Percentiles rank a stretch among this genome's conserved stretches.
phyloP scores from a whole-genome alignment of 2,888 invertebrate species.

The Parascotia fuliginaria region DNA sequence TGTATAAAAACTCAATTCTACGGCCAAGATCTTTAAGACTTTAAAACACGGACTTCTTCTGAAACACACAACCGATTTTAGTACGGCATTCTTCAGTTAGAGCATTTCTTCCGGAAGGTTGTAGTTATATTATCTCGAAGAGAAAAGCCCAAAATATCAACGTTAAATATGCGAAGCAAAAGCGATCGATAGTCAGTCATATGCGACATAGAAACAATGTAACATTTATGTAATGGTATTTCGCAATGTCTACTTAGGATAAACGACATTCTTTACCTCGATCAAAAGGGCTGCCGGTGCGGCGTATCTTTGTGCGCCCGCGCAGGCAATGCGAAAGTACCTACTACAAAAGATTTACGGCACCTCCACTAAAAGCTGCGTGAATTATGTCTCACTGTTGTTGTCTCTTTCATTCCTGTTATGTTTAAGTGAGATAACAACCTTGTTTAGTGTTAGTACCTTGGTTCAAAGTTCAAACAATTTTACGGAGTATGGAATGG shows the following conservation, averaged over 20 bases:
- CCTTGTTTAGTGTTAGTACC: constrained; percentile 30
- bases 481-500: constrained; percentile 33
- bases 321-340: constrained; percentile 67
- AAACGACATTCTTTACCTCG: constrained; percentile 20
- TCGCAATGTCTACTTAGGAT: neutral
- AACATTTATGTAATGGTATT: neutral
- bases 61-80: too few relatives aligned
- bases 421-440: constrained; percentile 33
- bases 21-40: too few relatives aligned
- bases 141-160: too few relatives aligned
- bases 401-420: constrained; percentile 49
- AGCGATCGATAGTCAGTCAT: too few relatives aligned
- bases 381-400: constrained; percentile 57
- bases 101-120: too few relatives aligned
- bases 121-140: too few relatives aligned
- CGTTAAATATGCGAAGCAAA: too few relatives aligned
- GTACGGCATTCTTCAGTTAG: too few relatives aligned
- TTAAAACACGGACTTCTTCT: too few relatives aligned
- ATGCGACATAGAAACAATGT: neutral
- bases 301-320: constrained; percentile 62
- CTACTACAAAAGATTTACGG: constrained; percentile 72
- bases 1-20: too few relatives aligned
- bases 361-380: constrained; percentile 64
- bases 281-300: constrained; percentile 44
- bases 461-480: constrained; percentile 40